phyloP scores from a whole-genome alignment of 2,797 vertebrate species.

The Masticophis lateralis region DNA sequence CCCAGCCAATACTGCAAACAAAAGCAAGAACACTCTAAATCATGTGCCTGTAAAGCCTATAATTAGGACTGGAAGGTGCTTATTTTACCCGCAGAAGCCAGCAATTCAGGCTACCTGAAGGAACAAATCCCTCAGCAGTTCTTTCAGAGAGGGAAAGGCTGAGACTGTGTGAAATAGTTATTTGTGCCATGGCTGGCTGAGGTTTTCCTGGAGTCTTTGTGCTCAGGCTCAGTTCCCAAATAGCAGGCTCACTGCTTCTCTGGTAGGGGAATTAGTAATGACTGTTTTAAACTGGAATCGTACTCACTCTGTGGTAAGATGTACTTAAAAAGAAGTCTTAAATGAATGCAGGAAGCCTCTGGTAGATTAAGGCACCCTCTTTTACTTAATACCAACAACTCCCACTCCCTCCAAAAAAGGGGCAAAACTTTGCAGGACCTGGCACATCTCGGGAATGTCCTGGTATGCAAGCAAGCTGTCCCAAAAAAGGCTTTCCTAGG shows the following conservation, averaged over 20 bases:
- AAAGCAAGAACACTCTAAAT: conserved; percentile 47
- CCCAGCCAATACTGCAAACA: conserved; percentile 46
- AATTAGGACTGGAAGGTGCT: conserved; percentile 51
- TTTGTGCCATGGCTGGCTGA: conserved; percentile 38
- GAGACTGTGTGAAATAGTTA: conserved; percentile 18
- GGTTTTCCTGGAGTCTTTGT: conserved; percentile 32
- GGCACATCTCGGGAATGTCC: not conserved
- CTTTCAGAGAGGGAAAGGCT: conserved; percentile 50
- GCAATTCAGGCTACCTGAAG: conserved; percentile 58
- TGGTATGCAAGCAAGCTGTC: not conserved
- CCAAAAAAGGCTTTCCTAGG: not conserved
- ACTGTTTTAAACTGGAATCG: not conserved
- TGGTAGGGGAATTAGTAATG: not conserved
- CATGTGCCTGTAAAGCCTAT: conserved; percentile 47
- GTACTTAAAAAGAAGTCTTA: not conserved
- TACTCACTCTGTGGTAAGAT: conserved; percentile 5
- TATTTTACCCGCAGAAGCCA: conserved; percentile 49
- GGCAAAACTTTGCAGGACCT: not conserved
- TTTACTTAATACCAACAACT: not conserved
- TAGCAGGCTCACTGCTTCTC: conserved; percentile 4
- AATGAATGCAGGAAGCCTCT: not conserved
- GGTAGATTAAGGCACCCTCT: not conserved
- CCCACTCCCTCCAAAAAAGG: not conserved
- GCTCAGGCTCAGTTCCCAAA: not conserved
- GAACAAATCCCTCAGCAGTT: conserved; percentile 56